Evolutionary conservation across 2,797 vertebrate genomes (phyloP), one percentile per base, ranked within the genome.

Genomic region (Lagodon rhomboides): DNA sequence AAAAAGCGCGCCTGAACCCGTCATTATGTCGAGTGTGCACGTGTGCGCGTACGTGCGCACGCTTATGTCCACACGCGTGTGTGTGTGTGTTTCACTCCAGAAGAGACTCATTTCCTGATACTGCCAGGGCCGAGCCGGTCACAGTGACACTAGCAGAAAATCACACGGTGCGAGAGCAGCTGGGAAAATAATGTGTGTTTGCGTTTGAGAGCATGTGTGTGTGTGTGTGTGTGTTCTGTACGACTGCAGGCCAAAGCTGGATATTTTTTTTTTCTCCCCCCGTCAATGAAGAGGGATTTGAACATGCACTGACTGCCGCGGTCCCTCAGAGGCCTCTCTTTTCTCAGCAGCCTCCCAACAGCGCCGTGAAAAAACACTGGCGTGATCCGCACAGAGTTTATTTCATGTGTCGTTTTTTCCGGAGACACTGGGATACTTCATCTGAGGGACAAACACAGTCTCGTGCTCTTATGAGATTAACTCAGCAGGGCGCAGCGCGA

Each of bases 101-200:
- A 88, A 82, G 27, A 83, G 68, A 82, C 75, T 79, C 13, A 77
- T 77, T 88, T 80, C 68, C 79, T 76, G 82, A 82, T 73, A 68
- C 75, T 80, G 82, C 65, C 82, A 79, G 82, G 75, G 80, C 47
- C 50, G 59, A 84, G 61, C 67, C 84, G 81, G 70, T 82, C 77
- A 83, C 61, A 86, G 76, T 81, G 79, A 89, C 86, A 87, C 56
- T 5, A 63, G 88, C 70, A 86, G 82, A 85, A 90, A 87, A 88
- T 86, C 68, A 84, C 71, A 78, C 55, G 44, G 68, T 80, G 68
- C 63, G 83, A 70, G 58, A 79, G 79, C 82, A 86, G 82, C 85
- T 76, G 75, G 76, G 69, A 68, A 67, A 73, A 53, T 55, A 41
- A 15, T 61, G 41, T 61, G 46, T 72, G 54, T 77, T 27, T 72